Evolutionary conservation across 2,797 vertebrate genomes (phyloP).

Genomic region (Limosa lapponica): DNA sequence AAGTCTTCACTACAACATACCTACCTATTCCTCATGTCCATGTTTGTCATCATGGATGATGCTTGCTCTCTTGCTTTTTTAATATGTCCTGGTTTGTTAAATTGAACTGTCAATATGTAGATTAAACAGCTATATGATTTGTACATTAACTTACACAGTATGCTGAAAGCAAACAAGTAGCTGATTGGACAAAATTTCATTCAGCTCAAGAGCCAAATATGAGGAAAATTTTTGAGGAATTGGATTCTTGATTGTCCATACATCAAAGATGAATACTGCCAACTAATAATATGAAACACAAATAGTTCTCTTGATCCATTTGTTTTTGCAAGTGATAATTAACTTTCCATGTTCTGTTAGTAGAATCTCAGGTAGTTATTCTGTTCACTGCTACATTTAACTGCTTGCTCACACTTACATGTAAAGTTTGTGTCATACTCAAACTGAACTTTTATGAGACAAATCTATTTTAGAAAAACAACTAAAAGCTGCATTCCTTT

Average conservation of each 20-base stretch:
- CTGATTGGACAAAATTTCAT: neutral
- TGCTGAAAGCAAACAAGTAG: neutral
- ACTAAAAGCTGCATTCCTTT: neutral
- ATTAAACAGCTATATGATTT: neutral
- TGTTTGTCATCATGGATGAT: neutral
- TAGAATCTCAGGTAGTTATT: neutral
- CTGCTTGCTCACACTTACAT: neutral
- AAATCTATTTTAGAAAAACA: neutral
- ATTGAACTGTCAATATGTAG: neutral
- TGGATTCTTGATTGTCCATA: fast-evolving
- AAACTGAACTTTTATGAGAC: neutral
- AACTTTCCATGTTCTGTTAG: neutral
- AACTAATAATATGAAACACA: neutral
- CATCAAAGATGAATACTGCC: neutral
- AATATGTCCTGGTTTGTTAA: neutral
- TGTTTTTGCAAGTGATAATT: neutral
- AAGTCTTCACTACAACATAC: neutral
- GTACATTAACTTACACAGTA: neutral
- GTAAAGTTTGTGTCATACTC: neutral
- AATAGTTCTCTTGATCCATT: neutral
- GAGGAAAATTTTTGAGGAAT: neutral
- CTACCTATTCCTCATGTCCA: neutral
- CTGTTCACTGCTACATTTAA: neutral
- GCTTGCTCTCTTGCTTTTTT: neutral
- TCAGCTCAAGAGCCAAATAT: neutral